Evolutionary conservation across 2,113 vertebrate genomes (phyloP), one percentile per base, ranked within the genome.

Genomic region (Poeciliopsis prolifica): DNA sequence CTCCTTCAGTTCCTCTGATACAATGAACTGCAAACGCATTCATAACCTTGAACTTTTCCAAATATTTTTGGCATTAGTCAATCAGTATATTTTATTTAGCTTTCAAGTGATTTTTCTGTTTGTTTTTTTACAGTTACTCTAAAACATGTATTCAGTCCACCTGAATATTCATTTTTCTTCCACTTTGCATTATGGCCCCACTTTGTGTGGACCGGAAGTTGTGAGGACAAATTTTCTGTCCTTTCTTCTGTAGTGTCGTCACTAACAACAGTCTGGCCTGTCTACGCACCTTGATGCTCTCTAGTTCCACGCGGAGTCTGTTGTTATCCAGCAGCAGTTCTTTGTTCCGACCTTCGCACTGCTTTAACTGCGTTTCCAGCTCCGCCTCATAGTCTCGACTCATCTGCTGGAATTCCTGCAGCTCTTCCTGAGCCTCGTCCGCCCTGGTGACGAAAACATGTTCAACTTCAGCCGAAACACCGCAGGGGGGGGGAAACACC

Each of bases 321-420:
- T 92, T 96, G 87, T 98, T 99, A 68, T 97, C 94, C 0, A 95
- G 89, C 17, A 96, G 91, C 0, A 99, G 95, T 14, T 99, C 97
- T n/a, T 96, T 94, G 92, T 98, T 99, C 73, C 95, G 95, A 35
- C 92, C 88, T 78, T 99, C 98, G 1, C 94, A 95, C 22, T 98
- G 97, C 28, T 98, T 97, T 78, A 99, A 92, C 82, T 99, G 97
- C 0, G 94, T 85, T 87, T 99, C 98, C 89, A 99, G 91, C 19
- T 99, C 98, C 0, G 97, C 97, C 82, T 99, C 98, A 44, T 99
- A 98, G 79, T 99, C 98, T 28, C 97, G 92, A 89, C 98, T 99
- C 87, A 97, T 98, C 91, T 97, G 97, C 77, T 99, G 97, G 88
- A 99, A 99, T 81, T 99, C 98, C 74, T 95, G 95, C 70, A 99